phyloP scores from a whole-genome alignment of 2,797 vertebrate species.

The Coreius guichenoti region DNA sequence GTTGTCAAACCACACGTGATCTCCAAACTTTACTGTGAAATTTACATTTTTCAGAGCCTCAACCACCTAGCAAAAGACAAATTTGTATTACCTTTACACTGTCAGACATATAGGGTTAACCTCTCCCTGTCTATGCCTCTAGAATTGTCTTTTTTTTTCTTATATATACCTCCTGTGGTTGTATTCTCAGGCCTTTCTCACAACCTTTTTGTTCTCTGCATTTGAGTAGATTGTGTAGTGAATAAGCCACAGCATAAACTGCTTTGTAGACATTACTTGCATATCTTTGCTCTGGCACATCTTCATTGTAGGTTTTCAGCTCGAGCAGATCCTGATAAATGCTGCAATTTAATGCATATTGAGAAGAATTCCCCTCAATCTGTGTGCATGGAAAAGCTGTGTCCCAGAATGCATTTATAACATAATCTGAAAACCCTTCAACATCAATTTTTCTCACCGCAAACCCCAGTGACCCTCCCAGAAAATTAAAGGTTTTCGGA shows the following conservation, averaged over 20 bases:
- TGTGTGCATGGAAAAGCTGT: too few relatives aligned
- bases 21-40: slow-evolving; percentile 72
- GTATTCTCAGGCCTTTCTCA: slow-evolving; percentile 60
- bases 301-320: slow-evolving; percentile 66
- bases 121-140: not conserved
- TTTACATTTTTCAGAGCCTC: slow-evolving; percentile 73
- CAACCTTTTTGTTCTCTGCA: slow-evolving; percentile 67
- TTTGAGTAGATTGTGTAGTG: slow-evolving; percentile 70
- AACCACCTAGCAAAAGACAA: slow-evolving; percentile 65
- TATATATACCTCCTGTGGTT: slow-evolving; percentile 72
- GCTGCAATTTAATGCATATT: slow-evolving; percentile 4
- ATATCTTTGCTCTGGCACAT: slow-evolving; percentile 74
- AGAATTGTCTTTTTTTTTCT: not conserved
- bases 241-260: slow-evolving; percentile 75
- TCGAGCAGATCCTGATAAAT: slow-evolving; percentile 64
- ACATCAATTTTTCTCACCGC: too few relatives aligned
- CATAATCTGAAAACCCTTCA: slow-evolving; percentile 64
- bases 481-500: too few relatives aligned
- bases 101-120: not conserved
- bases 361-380: too few relatives aligned
- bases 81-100: not conserved
- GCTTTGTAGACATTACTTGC: slow-evolving; percentile 77
- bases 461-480: too few relatives aligned
- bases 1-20: slow-evolving; percentile 76
- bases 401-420: too few relatives aligned